Base-by-base conservation (phyloP, 2,113 vertebrate genomes). In the Amphilophus citrinellus region DNA sequence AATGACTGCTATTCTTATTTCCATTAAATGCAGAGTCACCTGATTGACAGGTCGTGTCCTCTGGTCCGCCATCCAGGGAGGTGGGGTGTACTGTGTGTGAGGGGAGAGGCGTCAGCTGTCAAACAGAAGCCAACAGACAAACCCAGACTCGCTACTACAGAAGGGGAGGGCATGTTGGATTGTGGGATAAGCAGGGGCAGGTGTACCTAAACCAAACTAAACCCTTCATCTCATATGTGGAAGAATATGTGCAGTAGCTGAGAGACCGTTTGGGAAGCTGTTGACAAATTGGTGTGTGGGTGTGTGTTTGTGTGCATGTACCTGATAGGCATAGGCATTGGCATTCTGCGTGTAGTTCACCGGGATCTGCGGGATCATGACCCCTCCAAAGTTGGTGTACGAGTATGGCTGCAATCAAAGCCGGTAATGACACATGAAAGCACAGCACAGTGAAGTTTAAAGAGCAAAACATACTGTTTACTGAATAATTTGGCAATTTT, bases 291-390 rank as follows among this genome's bases (percentile, higher is more conserved):
- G 20, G 73, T 76, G 66, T 59, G 13, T 1, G 30, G 4, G 30
- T 39, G 53, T 24, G 75, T 20, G 39, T n/a, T 24, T 61, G 56
- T 7, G 77, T 63, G 77, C 50, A 42, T 73, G 15, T 95, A 99
- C 98, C 98, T 97, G 97, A 78, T 97, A 98, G 83, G 93, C 89
- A 78, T 97, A 98, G 27, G 96, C 39, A 2, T 97, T 96, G 27
- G 96, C 39, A 2, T 97, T 96, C 88, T 96, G 95, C n/a, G 96
- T 80, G 73, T 97, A 98, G 50, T 96, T 97, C 85, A 97, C 10
- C 44, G 97, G 97, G 93, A 97, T 95, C 80, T 97, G 97, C 37
- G 97, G 98, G 76, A 97, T 91, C 86, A 97, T 66, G 76, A 96
- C 2, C 80, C 96, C 88, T 76, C 96, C 91, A 89, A 95, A 95